Evolutionary conservation across 1,140 invertebrate genomes (phyloP), one percentile per base, ranked within the genome.

Genomic region (Anadara kagoshimensis): DNA sequence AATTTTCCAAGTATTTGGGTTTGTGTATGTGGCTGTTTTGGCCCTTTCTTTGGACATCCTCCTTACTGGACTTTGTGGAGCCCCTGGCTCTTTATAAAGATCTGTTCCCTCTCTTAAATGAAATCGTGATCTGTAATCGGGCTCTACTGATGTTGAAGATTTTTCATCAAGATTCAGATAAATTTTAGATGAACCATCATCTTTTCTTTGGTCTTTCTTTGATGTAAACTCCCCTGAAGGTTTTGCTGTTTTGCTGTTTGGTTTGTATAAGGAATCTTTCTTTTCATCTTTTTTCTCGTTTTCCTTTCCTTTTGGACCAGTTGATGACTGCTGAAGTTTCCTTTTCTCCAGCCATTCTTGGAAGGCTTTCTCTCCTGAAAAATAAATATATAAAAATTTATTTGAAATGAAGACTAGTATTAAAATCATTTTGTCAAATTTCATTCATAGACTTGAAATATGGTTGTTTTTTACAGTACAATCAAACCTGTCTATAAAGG

Each of bases 1-100:
- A 26, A 81, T 78, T 58, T 82, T 88, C 88, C 88, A 89, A 12
- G 65, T 14, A n/a, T 84, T 76, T 11, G 78, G 77, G 73, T 86
- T 79, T n/a, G 67, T 22, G 26, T 56, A 78, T 10, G 26, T 47
- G 12, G 71, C 54, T 45, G 66, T 76, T 62, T 69, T 78, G 14
- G 73, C 20, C 59, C 71, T 64, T 45, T 72, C 71, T 18, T 67
- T 59, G 7, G 29, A 36, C 29, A 36, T 36, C 7, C 29, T 36
- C 29, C 29, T 36, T 7, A 36, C 29, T 36, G 29, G 29, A 36
- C 29, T 36, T 36, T 36, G 29, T 36, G 29, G 29, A 7, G 29
- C 29, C 7, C 29, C 29, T 36, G 29, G 29, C 7, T 36, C 29
- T 7, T 36, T 36, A 7, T 36, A 36, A 36, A 36, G 29, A 36